phyloP scores from a whole-genome alignment of 2,797 vertebrate species.

The Coilia nasus region DNA sequence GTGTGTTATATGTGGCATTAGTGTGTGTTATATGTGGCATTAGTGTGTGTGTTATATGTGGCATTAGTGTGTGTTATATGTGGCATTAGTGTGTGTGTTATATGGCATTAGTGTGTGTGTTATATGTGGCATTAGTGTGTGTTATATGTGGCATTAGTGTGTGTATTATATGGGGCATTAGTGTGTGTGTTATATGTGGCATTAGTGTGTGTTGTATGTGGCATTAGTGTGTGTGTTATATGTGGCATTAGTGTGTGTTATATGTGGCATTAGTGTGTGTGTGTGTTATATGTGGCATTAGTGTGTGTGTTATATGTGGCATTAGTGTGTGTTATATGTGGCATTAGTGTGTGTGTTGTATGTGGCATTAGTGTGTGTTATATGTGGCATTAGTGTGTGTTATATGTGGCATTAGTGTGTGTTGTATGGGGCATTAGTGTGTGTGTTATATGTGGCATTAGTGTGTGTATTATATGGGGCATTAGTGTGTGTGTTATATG shows the following conservation, averaged over 20 bases:
- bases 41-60: slow-evolving; percentile 25
- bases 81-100: slow-evolving; percentile 28
- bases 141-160: slow-evolving; percentile 24
- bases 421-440: slow-evolving; percentile 25
- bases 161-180: no score
- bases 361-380: slow-evolving; percentile 24
- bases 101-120: no score
- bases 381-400: slow-evolving; percentile 26
- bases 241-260: slow-evolving; percentile 24
- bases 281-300: slow-evolving; percentile 22
- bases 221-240: slow-evolving; percentile 16
- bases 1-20: slow-evolving; percentile 22
- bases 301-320: slow-evolving; percentile 23
- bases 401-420: slow-evolving; percentile 27
- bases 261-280: slow-evolving; percentile 29
- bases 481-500: no score
- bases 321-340: no score
- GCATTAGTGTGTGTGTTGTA: no score
- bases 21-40: slow-evolving; percentile 23
- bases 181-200: slow-evolving; percentile 19
- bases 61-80: slow-evolving; percentile 22
- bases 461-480: no score
- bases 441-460: slow-evolving; percentile 22
- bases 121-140: slow-evolving; percentile 27
- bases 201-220: slow-evolving; percentile 27